Base-by-base conservation (phyloP, 2,797 vertebrate genomes). In the Myotis myotis region DNA sequence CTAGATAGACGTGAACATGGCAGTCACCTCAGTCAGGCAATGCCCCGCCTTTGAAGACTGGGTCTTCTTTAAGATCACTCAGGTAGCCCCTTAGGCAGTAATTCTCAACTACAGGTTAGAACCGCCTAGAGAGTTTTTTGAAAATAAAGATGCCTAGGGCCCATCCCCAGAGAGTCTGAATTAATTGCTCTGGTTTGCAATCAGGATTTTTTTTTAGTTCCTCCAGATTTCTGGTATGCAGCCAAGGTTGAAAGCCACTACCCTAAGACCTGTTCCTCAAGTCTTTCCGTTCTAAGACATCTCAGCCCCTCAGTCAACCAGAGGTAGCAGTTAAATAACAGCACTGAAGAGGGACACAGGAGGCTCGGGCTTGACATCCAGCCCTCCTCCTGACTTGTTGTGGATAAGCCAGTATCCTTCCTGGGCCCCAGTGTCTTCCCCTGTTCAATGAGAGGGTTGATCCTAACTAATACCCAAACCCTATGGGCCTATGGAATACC, bases 1-100 rank as follows among this genome's bases (percentile, higher is more conserved):
- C 13, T 28, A 25, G 16, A 3, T 64, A 13, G 5, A 22, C 10
- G 4, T 23, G 2, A 23, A 28, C 5, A 2, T 0, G 6, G 15
- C 23, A 12, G 30, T 49, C 33, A 2, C 33, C 44, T 88, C 19
- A 11, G n/a, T 6, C 8, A n/a, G 74, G 30, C 38, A 30, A 49
- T 30, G 20, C 28, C 25, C 30, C 66, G 11, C 74, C 28, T 94
- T 80, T 57, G 8, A 70, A 70, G 38, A 19, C 6, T 10, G 19
- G 6, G 5, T 76, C 15, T 72, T 80, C 62, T 68, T 23, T 51
- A 23, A 8, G 17, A 23, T 66, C 19, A 57, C 51, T 75, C n/a
- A 44, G 19, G 33, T 41, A 36, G 20, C 30, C 30, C 6, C 13
- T 64, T 5, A 49, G 6, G 30, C 33, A 75, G 3, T 70, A 38